Conservation (phyloP, 2,797 vertebrate genomes). For the Pipistrellus kuhlii region DNA sequence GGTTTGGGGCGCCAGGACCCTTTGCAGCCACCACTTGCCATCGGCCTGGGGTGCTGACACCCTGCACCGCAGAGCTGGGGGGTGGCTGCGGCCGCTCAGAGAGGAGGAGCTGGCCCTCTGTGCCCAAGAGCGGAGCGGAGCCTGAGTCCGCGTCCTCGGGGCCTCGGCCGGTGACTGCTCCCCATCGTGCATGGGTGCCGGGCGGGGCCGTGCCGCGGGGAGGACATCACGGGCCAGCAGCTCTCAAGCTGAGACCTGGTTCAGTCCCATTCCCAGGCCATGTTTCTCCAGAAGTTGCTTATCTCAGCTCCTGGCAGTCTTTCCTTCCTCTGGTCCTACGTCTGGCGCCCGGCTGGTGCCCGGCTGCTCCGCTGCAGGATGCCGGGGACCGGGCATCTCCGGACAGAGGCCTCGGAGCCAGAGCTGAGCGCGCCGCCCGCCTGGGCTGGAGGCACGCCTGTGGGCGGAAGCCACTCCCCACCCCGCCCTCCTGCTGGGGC, state of each 20-base stretch:
- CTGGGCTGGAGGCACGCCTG: neutral
- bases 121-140: conserved; percentile 1
- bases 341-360: conserved; percentile 1
- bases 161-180: neutral
- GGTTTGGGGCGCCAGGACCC: conserved; percentile 42
- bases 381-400: conserved; percentile 25
- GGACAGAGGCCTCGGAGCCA: conserved; percentile 15
- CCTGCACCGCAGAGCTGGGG: neutral
- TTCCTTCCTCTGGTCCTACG: conserved; percentile 30
- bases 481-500: neutral
- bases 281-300: conserved; percentile 69
- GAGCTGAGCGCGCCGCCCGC: neutral
- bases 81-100: neutral
- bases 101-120: neutral
- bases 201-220: no score
- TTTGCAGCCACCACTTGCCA: conserved; percentile 63
- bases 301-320: conserved; percentile 71
- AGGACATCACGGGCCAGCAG: neutral
- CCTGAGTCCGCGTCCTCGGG: neutral
- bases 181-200: neutral
- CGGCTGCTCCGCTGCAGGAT: neutral
- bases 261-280: neutral
- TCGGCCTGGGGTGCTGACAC: conserved; percentile 55
- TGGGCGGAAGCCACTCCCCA: no score
- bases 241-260: neutral